These are phyloP conservation scores for Uromys caudimaculatus DNA, from an alignment of 2,797 vertebrate genomes.

Conservation along the genomic window DNA sequence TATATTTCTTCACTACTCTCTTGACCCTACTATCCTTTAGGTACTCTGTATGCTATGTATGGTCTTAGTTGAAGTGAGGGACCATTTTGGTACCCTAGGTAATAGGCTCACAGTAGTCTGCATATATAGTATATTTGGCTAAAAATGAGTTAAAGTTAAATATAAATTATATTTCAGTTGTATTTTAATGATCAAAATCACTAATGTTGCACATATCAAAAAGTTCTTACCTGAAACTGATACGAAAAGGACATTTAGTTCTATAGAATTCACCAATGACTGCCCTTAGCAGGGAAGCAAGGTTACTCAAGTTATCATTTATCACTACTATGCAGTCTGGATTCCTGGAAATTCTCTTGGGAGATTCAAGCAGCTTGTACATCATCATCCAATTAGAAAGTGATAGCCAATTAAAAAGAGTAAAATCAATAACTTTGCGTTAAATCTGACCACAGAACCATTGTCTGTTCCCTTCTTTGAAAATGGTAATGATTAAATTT, in stretches of 20 bases:
- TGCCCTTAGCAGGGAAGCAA: slow-evolving; percentile 62
- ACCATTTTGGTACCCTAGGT: neutral
- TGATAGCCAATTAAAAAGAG: slow-evolving; percentile 73
- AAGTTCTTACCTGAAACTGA: slow-evolving; percentile 13
- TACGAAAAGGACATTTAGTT: slow-evolving; percentile 6
- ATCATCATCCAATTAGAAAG: slow-evolving; percentile 75
- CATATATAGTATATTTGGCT: neutral
- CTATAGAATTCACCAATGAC: slow-evolving; percentile 21
- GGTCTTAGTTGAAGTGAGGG: neutral
- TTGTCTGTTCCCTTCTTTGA: slow-evolving; percentile 48
- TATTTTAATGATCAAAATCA: slow-evolving; percentile 54
- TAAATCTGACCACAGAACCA: slow-evolving; percentile 69
- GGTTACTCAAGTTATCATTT: slow-evolving; percentile 69
- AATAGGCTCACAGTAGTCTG: neutral
- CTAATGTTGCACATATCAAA: slow-evolving; percentile 41
- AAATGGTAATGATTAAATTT: slow-evolving; percentile 66
- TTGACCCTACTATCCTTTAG: neutral
- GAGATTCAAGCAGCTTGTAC: slow-evolving; percentile 56
- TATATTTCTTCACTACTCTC: neutral
- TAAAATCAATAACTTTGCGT: slow-evolving; percentile 73
- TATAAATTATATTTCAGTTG: slow-evolving; percentile 26
- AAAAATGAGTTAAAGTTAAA: slow-evolving; percentile 53
- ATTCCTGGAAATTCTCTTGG: slow-evolving; percentile 62
- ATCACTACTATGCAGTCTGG: slow-evolving; percentile 44
- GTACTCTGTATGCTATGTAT: neutral